Evolutionary conservation across 2,888 invertebrate species (phyloP).

Genomic region (Xestia sexstrigata): DNA sequence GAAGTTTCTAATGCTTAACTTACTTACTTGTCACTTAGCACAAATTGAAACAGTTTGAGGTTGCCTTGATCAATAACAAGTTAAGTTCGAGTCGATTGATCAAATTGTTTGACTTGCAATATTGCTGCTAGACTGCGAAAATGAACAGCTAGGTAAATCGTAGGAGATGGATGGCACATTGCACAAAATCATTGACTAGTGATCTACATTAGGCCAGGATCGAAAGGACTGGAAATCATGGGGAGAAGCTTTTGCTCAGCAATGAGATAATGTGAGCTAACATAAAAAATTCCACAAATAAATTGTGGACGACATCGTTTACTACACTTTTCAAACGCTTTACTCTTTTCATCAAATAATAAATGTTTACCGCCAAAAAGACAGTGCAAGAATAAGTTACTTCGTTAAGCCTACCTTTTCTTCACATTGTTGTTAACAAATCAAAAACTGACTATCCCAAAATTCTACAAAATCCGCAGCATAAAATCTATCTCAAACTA

Average conservation of each 20-base stretch:
- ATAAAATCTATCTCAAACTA: slow-evolving; percentile 59
- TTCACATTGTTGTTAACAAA: slow-evolving; percentile 37
- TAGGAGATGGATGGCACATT: background rate
- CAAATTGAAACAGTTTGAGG: slow-evolving; percentile 40
- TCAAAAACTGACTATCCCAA: slow-evolving; percentile 33
- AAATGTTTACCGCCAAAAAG: slow-evolving; percentile 5
- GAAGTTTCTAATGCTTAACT: slow-evolving; percentile 18
- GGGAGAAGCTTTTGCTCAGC: too few relatives aligned
- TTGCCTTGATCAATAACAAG: slow-evolving; percentile 24
- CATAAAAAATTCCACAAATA: background rate
- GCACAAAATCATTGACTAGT: background rate
- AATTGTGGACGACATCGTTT: background rate
- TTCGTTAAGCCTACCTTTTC: slow-evolving; percentile 24
- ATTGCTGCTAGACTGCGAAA: background rate
- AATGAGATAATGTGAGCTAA: background rate
- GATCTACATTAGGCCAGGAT: background rate
- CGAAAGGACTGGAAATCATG: background rate
- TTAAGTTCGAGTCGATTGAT: slow-evolving; percentile 1
- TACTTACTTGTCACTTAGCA: slow-evolving; percentile 17
- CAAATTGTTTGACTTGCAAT: slow-evolving; percentile 18
- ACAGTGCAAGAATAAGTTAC: slow-evolving; percentile 14
- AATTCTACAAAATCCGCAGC: slow-evolving; percentile 35
- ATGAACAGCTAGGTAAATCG: background rate
- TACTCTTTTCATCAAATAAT: background rate
- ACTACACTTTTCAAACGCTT: background rate